Percentiles rank a stretch among this genome's conserved stretches.
Conservation (phyloP, 1,140 invertebrate genomes). For the Cylas formicarius region DNA sequence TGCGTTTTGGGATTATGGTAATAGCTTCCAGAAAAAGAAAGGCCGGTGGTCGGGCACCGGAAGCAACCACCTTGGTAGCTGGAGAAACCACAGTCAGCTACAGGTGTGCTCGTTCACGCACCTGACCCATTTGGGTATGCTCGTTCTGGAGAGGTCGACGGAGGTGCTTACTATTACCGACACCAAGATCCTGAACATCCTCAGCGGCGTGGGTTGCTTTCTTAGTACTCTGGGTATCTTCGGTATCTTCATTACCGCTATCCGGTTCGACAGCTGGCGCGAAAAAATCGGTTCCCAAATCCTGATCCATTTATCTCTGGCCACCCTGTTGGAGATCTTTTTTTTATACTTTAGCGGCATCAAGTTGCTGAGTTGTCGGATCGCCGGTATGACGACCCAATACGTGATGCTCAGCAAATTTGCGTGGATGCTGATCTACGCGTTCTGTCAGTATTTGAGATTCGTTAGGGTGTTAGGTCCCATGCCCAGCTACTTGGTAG, state of each 20-base stretch:
- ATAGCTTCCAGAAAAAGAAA: constrained; percentile 16
- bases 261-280: constrained; percentile 50
- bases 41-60: constrained; percentile 42
- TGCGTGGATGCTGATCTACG: constrained; percentile 58
- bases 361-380: constrained; percentile 38
- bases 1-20: constrained; percentile 52
- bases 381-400: constrained; percentile 50
- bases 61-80: constrained; percentile 18
- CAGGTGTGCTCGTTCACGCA: constrained; percentile 51
- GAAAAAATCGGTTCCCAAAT: constrained; percentile 53
- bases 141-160: constrained; percentile 35
- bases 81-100: constrained; percentile 36
- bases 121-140: constrained; percentile 53
- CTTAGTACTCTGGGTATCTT: constrained; percentile 50
- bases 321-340: constrained; percentile 50
- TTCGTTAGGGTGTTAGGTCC: constrained; percentile 51
- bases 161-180: constrained; percentile 21
- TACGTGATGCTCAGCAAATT: constrained; percentile 55
- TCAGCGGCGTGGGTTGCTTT: constrained; percentile 53
- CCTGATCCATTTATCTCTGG: constrained; percentile 49
- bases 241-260: constrained; percentile 52
- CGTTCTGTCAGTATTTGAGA: constrained; percentile 53
- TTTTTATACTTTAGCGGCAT: constrained; percentile 50
- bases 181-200: constrained; percentile 44
- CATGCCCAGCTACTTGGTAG: constrained; percentile 34